Conservation (phyloP, 2,888 invertebrate genomes). For the Caenorhabditis sp. region DNA sequence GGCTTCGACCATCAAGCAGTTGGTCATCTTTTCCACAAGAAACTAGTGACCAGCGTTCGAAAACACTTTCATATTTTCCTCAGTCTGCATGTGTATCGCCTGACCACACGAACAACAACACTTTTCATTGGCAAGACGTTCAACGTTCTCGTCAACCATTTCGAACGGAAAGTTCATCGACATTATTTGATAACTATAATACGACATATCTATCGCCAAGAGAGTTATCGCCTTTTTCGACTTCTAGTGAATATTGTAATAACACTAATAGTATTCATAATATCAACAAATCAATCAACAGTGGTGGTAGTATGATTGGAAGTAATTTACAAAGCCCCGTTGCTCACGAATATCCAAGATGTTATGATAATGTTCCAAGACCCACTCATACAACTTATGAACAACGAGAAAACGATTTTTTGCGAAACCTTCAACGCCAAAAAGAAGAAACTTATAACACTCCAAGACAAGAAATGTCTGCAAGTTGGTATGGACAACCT, state of each 20-base stretch:
- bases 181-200: conserved; percentile 30
- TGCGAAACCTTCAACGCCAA: conserved; percentile 47
- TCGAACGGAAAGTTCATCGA: conserved; percentile 36
- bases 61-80: conserved; percentile 35
- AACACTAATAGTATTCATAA: conserved; percentile 7
- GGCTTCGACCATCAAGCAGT: conserved; percentile 40
- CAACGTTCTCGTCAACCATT: conserved; percentile 29
- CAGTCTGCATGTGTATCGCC: conserved; percentile 33
- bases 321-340: conserved; percentile 29
- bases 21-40: conserved; percentile 43
- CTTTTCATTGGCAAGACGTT: conserved; percentile 26
- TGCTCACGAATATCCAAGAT: conserved; percentile 16
- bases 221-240: conserved; percentile 36
- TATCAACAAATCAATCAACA: background rate
- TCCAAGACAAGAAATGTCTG: conserved; percentile 22
- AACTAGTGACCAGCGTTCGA: conserved; percentile 37
- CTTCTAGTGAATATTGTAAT: conserved; percentile 38
- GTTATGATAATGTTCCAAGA: conserved; percentile 33
- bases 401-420: conserved; percentile 36
- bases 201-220: conserved; percentile 24
- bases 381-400: conserved; percentile 7
- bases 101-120: conserved; percentile 17
- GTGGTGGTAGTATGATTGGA: background rate
- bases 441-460: conserved; percentile 23
- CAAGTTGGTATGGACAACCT: conserved; percentile 30